Evolutionary conservation across 2,797 vertebrate genomes (phyloP).

Genomic region (Siniperca undulata): DNA sequence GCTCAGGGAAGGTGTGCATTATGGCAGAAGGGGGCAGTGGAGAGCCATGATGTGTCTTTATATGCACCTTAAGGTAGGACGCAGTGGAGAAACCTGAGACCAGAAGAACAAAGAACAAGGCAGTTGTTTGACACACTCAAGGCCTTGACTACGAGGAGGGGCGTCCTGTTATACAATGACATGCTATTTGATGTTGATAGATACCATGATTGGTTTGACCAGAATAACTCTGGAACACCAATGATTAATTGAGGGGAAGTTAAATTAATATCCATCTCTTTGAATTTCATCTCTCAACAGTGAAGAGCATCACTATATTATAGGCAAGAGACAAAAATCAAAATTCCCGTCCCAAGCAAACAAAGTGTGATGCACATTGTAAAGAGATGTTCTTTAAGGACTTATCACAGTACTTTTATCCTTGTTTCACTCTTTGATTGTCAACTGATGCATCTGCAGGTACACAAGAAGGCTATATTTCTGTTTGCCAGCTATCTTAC

Average conservation of each 20-base stretch:
- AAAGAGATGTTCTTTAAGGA: background rate
- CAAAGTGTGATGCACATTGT: background rate
- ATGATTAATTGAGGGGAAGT: background rate
- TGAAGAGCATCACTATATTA: conserved; percentile 3
- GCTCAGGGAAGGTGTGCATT: conserved; percentile 91
- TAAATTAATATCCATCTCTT: conserved; percentile 2
- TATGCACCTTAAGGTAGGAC: conserved; percentile 99
- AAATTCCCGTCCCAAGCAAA: background rate
- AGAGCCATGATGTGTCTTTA: conserved; percentile 99
- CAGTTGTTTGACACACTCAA: conserved; percentile 74
- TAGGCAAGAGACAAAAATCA: background rate
- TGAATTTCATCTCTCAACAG: background rate
- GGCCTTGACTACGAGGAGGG: conserved; percentile 59
- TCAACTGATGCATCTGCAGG: background rate
- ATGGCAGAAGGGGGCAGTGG: conserved; percentile 84
- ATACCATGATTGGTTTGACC: background rate
- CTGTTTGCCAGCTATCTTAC: background rate
- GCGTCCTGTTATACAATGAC: conserved; percentile 27
- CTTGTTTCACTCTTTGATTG: background rate
- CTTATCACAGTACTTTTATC: background rate
- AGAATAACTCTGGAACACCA: conserved; percentile 1
- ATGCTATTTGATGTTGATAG: background rate
- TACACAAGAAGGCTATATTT: background rate
- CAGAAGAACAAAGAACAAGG: conserved; percentile 85
- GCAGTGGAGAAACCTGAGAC: conserved; percentile 99